These are phyloP conservation scores for Schlechtendalia chinensis DNA, from an alignment of 1,140 invertebrate genomes.

Conservation along the genomic window DNA sequence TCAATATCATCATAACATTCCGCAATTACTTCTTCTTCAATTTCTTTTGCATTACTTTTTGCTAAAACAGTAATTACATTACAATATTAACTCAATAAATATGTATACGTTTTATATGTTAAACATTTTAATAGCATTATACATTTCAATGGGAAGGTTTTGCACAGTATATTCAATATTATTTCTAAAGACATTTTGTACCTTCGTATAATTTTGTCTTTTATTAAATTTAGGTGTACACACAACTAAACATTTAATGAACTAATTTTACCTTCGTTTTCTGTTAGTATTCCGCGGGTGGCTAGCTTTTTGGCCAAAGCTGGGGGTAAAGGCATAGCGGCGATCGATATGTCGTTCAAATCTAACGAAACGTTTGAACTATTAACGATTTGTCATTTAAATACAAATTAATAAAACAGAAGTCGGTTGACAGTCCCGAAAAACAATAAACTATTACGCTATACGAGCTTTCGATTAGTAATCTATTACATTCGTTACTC, in stretches of 20 bases:
- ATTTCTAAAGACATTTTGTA: too few relatives aligned
- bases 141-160: background rate
- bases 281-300: constrained; percentile 74
- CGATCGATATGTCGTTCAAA: background rate
- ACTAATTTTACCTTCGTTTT: constrained; percentile 51
- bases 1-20: constrained; percentile 55
- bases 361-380: background rate
- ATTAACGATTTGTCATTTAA: too few relatives aligned
- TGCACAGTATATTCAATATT: background rate
- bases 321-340: constrained; percentile 78
- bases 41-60: constrained; percentile 31
- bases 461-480: too few relatives aligned
- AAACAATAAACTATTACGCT: too few relatives aligned
- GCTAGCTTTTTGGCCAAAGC: constrained; percentile 80
- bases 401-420: too few relatives aligned
- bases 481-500: too few relatives aligned
- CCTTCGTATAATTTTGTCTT: too few relatives aligned
- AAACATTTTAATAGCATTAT: too few relatives aligned
- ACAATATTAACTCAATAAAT: too few relatives aligned
- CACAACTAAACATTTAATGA: background rate
- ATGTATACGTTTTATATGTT: too few relatives aligned
- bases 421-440: too few relatives aligned
- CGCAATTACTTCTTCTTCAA: constrained; percentile 50
- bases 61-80: background rate
- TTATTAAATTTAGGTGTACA: too few relatives aligned